A percentile compares a stretch with the other conserved stretches of the same genome.
Conservation (phyloP, 2,888 invertebrate genomes). For the Sesia apiformis region DNA sequence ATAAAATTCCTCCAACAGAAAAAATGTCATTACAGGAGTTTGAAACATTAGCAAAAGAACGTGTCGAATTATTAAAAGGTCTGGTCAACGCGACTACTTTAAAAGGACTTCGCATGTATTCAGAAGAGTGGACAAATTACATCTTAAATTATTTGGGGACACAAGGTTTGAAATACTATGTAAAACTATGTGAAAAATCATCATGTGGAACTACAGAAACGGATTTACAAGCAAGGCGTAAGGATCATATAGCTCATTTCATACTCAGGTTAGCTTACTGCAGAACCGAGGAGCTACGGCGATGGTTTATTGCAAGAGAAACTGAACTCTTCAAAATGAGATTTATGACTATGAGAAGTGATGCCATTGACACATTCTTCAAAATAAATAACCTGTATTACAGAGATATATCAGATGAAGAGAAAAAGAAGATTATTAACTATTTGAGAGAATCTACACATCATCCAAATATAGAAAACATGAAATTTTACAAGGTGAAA, state of each 20-base stretch:
- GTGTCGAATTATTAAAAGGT: conserved; percentile 84
- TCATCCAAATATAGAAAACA: conserved; percentile 73
- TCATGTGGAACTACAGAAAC: conserved; percentile 71
- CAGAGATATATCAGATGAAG: conserved; percentile 77
- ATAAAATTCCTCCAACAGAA: conserved; percentile 82
- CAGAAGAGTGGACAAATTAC: conserved; percentile 80
- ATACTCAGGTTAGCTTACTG: conserved; percentile 94
- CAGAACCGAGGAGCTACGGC: conserved; percentile 86
- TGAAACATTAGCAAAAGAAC: conserved; percentile 89
- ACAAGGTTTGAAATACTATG: conserved; percentile 79
- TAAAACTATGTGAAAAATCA: conserved; percentile 74
- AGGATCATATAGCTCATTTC: conserved; percentile 95
- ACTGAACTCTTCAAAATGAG: conserved; percentile 90
- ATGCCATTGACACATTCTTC: conserved; percentile 79
- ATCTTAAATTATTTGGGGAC: conserved; percentile 78
- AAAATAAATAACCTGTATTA: conserved; percentile 80
- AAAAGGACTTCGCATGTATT: conserved; percentile 76
- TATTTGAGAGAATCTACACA: conserved; percentile 77
- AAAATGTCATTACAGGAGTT: conserved; percentile 87
- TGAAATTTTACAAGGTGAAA: conserved; percentile 86
- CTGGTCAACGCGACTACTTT: conserved; percentile 82
- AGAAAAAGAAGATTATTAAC: conserved; percentile 77
- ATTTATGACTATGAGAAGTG: conserved; percentile 78
- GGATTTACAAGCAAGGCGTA: conserved; percentile 79
- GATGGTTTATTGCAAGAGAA: conserved; percentile 93